phyloP scores from a whole-genome alignment of 2,797 vertebrate genomes.

The Sylvia borin region DNA sequence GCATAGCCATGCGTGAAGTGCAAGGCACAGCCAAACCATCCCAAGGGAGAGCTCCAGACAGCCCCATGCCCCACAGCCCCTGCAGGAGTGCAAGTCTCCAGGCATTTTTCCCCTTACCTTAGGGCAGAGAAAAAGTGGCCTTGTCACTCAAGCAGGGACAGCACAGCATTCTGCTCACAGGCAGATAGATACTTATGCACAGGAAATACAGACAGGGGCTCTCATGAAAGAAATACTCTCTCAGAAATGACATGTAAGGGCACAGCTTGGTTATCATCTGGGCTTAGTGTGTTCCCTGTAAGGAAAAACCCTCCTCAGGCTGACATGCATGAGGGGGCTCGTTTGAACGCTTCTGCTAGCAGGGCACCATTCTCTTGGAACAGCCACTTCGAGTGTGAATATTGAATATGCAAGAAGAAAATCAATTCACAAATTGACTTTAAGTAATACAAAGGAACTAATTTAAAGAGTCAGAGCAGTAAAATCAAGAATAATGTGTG shows the following conservation, averaged over 20 bases:
- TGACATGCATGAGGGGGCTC: not conserved
- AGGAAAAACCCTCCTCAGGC: not conserved
- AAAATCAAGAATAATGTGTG: not conserved
- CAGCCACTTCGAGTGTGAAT: not conserved
- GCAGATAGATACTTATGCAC: not conserved
- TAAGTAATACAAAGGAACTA: not conserved
- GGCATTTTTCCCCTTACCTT: not conserved
- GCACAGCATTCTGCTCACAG: not conserved
- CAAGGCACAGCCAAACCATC: not conserved
- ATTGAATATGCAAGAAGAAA: not conserved
- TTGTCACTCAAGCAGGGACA: not conserved
- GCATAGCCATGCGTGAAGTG: conserved; percentile 30
- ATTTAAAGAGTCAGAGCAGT: not conserved
- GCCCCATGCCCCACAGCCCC: not conserved
- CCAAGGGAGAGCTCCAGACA: not conserved
- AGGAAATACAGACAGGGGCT: not conserved
- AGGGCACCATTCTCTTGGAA: not conserved
- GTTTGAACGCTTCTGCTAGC: not conserved
- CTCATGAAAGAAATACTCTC: not conserved
- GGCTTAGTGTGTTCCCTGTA: not conserved
- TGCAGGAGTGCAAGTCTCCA: not conserved
- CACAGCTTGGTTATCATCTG: not conserved
- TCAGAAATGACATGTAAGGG: not conserved
- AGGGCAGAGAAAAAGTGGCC: not conserved
- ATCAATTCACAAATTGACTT: not conserved